Percentiles rank a stretch among this genome's conserved stretches.
Conservation (phyloP, 1,140 invertebrate genomes). For the Drosophila micromelanica region DNA sequence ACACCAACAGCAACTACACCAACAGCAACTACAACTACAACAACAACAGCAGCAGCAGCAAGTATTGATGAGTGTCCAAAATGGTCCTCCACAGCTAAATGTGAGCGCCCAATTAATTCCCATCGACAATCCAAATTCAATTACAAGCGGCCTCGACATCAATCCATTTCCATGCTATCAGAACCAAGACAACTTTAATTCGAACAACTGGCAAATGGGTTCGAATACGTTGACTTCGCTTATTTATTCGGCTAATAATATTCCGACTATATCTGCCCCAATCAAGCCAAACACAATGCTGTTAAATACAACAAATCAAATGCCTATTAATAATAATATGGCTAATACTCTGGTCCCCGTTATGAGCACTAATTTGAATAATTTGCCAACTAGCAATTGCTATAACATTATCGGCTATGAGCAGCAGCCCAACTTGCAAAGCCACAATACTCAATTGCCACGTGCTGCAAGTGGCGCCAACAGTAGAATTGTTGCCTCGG, state of each 20-base stretch:
- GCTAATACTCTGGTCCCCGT: not conserved
- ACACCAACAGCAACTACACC: not conserved
- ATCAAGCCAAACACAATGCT: too few species aligned
- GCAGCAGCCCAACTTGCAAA: not conserved
- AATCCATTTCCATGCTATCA: slow-evolving; percentile 2
- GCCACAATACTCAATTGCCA: slow-evolving; percentile 1
- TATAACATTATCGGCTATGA: too few species aligned
- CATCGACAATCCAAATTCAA: not conserved
- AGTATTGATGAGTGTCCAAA: slow-evolving; percentile 23
- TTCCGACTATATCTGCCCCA: not conserved
- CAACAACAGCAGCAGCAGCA: slow-evolving; percentile 2
- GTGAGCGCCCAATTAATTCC: not conserved
- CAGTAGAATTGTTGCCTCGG: not conserved
- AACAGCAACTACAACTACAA: not conserved
- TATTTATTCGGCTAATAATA: slow-evolving; percentile 19
- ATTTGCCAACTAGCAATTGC: not conserved
- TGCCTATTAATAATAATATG: not conserved
- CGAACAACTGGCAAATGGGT: not conserved
- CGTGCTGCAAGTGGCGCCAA: not conserved
- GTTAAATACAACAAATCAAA: not conserved
- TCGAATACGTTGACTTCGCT: slow-evolving; percentile 6
- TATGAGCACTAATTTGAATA: not conserved
- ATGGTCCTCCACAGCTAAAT: not conserved
- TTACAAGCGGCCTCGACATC: not conserved
- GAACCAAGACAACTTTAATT: not conserved